Base-by-base conservation (phyloP, 1,140 invertebrate species). In the Solenopsis invicta region DNA sequence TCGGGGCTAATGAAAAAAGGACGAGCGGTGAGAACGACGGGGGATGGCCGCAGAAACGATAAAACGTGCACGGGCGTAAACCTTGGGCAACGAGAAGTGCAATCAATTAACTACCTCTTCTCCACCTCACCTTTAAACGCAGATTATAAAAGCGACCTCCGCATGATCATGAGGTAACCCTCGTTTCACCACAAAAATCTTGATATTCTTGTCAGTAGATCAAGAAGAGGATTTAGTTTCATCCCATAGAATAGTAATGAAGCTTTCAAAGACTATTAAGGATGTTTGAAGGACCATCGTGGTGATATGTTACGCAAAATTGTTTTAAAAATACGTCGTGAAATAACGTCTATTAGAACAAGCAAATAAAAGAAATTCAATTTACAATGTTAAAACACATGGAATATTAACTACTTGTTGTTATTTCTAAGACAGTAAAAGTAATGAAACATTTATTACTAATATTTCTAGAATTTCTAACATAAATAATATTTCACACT, bases 1-100 rank as follows among this genome's bases (percentile, higher is more conserved):
- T 90, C 78, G 86, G 34, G 64, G 56, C 81, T 85, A 90, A 89
- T 89, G 86, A 87, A 90, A 88, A 90, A 89, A 82, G 59, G 29
- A 64, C 56, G 45, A 76, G 59, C 29, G 45, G 18, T 8, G 12
- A 24, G 34, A 56, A 37, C 69, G 56, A 56, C 12, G 56, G 56
- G 16, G 48, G 66, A 64, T 37, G 37, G 41, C 37, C 61, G 37
- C 54, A 29, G 34, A 16, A 72, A 59, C 85, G 76, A 77, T 82
- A 87, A 85, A 80, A 41, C 45, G 56, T 8, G 16, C 48, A 24
- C 41, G 9, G 48, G 56, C 50, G 69, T 67, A 48, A 86, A 86
- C 29, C 59, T 78, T 12, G 50, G 64, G 12, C 62, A 13, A 12
- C 10, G 52, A 74, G 29, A 29, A 72, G 59, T 56, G 56, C 50